phyloP scores from a whole-genome alignment of 64 coral and sea anemone species.

The Montipora capricornis region DNA sequence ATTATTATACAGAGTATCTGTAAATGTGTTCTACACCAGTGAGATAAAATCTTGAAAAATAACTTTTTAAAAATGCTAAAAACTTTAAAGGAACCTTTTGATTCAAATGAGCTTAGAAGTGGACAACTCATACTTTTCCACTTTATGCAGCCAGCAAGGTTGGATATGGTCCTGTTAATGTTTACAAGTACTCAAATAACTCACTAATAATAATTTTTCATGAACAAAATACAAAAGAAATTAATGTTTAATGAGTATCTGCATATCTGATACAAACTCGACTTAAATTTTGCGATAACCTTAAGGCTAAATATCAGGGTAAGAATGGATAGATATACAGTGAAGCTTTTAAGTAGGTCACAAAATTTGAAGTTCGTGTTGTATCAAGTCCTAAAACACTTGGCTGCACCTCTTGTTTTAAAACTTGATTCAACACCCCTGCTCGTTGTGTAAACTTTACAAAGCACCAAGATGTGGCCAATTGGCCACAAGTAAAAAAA shows the following conservation, averaged over 20 bases:
- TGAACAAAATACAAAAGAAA: conserved; percentile 15
- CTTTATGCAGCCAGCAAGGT: neutral
- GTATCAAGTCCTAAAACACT: conserved; percentile 11
- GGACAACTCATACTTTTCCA: neutral
- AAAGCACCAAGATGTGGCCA: neutral
- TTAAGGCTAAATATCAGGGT: conserved; percentile 1
- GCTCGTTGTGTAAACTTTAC: neutral
- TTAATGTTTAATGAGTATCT: neutral
- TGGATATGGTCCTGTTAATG: neutral
- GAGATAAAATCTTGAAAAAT: neutral
- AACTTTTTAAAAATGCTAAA: neutral
- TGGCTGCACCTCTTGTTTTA: neutral
- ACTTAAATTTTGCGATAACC: neutral
- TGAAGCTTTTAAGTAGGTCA: neutral
- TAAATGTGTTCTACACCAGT: neutral
- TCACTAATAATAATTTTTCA: neutral
- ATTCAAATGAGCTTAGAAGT: neutral
- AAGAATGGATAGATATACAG: conserved; percentile 10
- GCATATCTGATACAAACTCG: neutral
- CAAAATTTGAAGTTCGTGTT: neutral
- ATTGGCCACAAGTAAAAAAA: neutral
- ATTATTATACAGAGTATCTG: neutral
- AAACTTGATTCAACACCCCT: neutral
- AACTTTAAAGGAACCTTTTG: neutral
- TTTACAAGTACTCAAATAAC: neutral